Percentiles rank a stretch among this genome's conserved stretches.
Evolutionary conservation across 2,797 vertebrate genomes (phyloP).

Genomic region (Microctenopoma lineatum): DNA sequence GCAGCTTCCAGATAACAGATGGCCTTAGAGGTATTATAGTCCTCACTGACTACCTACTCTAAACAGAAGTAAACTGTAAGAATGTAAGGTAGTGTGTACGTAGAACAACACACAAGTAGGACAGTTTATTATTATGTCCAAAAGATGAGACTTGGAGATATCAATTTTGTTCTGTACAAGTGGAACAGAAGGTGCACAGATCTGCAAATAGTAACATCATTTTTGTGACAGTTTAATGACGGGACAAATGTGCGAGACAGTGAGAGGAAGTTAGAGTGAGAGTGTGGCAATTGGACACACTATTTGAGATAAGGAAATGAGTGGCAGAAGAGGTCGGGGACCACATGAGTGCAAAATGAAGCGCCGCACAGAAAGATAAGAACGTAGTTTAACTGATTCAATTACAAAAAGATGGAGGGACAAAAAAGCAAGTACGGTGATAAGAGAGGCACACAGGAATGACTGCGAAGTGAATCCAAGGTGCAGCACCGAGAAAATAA

Average conservation of each 20-base stretch:
- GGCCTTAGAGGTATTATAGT: not conserved
- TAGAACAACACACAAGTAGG: not conserved
- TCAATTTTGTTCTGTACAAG: not conserved
- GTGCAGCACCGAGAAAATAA: not conserved
- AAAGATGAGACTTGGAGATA: too few relatives aligned
- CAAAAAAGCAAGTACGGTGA: slow-evolving; percentile 21
- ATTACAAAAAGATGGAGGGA: slow-evolving; percentile 29
- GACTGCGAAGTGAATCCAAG: slow-evolving; percentile 8
- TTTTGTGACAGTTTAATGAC: not conserved
- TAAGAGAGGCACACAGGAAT: not conserved
- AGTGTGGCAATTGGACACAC: not conserved
- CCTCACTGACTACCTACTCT: not conserved
- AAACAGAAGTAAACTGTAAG: too few relatives aligned
- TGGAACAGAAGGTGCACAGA: not conserved
- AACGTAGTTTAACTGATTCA: slow-evolving; percentile 26
- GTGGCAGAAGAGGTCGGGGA: not conserved
- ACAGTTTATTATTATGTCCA: not conserved
- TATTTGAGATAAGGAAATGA: slow-evolving; percentile 17
- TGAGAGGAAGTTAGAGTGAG: not conserved
- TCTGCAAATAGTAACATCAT: not conserved
- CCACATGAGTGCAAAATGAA: slow-evolving; percentile 15
- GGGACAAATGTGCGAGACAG: not conserved
- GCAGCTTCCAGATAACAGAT: not conserved
- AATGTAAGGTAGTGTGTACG: not conserved
- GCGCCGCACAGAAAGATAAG: slow-evolving; percentile 21